Evolutionary conservation across 1,140 invertebrate genomes (phyloP).

Genomic region (Heliconius congener): DNA sequence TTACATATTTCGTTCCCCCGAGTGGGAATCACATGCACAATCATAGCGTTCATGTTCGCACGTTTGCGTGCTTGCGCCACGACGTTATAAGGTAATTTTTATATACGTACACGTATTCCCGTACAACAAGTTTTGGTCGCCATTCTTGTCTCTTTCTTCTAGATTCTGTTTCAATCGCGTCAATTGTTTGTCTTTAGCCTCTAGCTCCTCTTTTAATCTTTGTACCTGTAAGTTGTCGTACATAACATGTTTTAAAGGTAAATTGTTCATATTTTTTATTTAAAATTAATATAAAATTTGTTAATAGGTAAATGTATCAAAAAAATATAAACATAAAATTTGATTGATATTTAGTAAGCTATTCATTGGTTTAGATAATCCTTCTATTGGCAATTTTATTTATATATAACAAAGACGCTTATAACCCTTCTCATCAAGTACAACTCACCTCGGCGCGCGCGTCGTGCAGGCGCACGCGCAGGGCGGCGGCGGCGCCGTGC

Average conservation of each 20-base stretch:
- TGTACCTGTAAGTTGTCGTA: slow-evolving; percentile 62
- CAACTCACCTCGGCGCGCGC: slow-evolving; percentile 72
- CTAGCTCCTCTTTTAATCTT: slow-evolving; percentile 82
- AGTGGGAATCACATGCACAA: too few species aligned
- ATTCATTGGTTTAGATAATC: too few species aligned
- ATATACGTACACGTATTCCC: slow-evolving; percentile 64
- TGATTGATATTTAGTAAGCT: too few species aligned
- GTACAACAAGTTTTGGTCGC: slow-evolving; percentile 56
- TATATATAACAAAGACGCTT: too few species aligned
- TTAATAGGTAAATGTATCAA: too few species aligned
- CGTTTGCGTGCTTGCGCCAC: too few species aligned
- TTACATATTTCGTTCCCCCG: not conserved
- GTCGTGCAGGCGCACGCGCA: slow-evolving; percentile 86
- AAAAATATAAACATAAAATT: too few species aligned
- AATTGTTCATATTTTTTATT: not conserved
- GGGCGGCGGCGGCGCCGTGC: slow-evolving; percentile 84
- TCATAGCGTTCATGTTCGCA: too few species aligned
- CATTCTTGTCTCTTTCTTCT: slow-evolving; percentile 58
- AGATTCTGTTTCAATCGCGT: slow-evolving; percentile 67
- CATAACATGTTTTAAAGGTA: not conserved
- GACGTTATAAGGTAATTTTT: too few species aligned
- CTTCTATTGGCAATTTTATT: too few species aligned
- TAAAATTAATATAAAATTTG: too few species aligned
- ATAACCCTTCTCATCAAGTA: too few species aligned
- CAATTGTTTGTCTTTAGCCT: slow-evolving; percentile 83